Base-by-base conservation (phyloP, 2,888 invertebrate genomes). In the Mylabris sibirica region DNA sequence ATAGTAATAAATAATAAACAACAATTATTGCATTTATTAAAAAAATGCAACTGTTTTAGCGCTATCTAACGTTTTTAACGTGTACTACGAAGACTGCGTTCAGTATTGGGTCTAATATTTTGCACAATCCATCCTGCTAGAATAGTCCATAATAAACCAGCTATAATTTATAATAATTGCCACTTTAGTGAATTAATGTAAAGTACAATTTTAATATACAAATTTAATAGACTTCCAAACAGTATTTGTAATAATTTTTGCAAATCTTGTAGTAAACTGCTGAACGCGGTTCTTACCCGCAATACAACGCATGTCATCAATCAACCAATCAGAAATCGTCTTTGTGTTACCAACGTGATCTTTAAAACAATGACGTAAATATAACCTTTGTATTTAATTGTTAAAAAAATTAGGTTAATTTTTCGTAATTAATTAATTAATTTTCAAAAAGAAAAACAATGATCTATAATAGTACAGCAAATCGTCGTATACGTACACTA, bases 401-500 rank as follows among this genome's bases (percentile, higher is more conserved):
- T 22, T 22, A 41, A 44, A 63, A 65, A 63, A 66, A 49, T 62
- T n/a, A 26, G 11, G 17, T 70, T 35, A 61, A 59, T 59, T 20
- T 64, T 41, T 53, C 30, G 49, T 65, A 65, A 65, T 41, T 53
- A 60, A 20, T 41, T 49, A 14, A 44, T 11, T 64, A 65, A 44
- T 61, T 67, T 69, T 66, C 22, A 35, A 59, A 20, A 62, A 61
- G 41, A 77, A 72, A 34, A 38, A 12, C 6, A 74, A 80, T 81
- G 80, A 72, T 78, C 22, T 70, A 73, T 12, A 71, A 66, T 22
- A 75, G 65, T 66, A 69, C 74, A 22, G 69, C 76, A 64, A 76
- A 74, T 70, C 69, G 78, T 64, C 74, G 80, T 62, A 70, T 82
- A 30, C 75, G 78, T 64, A 75, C 77, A 24, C 72, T 82, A 63